phyloP scores from a whole-genome alignment of 2,113 vertebrate genomes.

The Haemorhous mexicanus region DNA sequence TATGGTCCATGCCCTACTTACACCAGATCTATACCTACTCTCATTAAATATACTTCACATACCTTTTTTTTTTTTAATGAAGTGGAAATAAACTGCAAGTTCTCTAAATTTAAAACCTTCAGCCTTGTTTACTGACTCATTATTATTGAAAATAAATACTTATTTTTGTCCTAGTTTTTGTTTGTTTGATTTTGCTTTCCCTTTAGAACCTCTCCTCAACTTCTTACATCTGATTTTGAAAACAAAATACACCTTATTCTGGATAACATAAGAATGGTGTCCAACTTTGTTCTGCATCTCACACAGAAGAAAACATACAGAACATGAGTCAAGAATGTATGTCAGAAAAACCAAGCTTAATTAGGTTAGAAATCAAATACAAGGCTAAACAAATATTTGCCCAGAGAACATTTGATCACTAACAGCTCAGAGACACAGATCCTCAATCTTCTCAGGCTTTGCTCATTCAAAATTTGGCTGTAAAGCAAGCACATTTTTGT shows the following conservation, averaged over 20 bases:
- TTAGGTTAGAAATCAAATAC: neutral
- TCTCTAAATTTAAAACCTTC: conserved; percentile 7
- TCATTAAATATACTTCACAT: neutral
- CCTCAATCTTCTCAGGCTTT: neutral
- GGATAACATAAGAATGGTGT: neutral
- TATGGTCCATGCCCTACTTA: neutral
- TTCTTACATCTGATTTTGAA: neutral
- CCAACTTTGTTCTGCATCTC: neutral
- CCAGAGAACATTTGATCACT: neutral
- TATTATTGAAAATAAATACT: neutral
- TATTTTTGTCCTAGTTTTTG: neutral
- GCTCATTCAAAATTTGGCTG: neutral
- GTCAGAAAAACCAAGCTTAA: neutral
- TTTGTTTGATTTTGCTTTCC: neutral
- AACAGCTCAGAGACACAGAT: neutral
- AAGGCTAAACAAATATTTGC: neutral
- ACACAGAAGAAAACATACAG: neutral
- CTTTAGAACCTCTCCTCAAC: neutral
- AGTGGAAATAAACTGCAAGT: neutral
- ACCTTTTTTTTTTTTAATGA: neutral
- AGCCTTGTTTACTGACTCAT: neutral
- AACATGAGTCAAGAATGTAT: neutral
- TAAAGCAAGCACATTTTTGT: neutral
- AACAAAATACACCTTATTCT: neutral
- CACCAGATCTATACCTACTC: neutral